These are phyloP conservation scores for Tetragonula carbonaria DNA, from an alignment of 2,888 invertebrate genomes.

Conservation along the genomic window DNA sequence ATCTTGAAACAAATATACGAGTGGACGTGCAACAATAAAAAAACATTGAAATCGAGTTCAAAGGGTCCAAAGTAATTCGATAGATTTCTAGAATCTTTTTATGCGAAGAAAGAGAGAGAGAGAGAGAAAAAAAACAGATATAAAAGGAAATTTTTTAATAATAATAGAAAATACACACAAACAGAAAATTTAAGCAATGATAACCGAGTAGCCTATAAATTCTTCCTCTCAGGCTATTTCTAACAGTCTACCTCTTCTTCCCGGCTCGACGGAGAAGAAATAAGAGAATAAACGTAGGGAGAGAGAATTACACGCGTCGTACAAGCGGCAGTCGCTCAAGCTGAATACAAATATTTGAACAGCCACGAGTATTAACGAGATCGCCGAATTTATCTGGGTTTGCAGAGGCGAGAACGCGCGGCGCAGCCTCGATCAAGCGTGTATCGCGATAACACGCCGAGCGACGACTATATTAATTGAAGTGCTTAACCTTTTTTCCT, in stretches of 20 bases:
- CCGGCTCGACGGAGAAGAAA: background rate
- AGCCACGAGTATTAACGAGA: slow-evolving; percentile 45
- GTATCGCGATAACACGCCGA: slow-evolving; percentile 13
- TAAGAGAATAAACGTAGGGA: too few species aligned
- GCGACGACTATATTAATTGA: slow-evolving; percentile 42
- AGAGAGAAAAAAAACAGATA: too few species aligned
- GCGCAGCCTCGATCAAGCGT: slow-evolving; percentile 14
- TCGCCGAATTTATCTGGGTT: slow-evolving; percentile 42
- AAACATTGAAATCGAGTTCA: too few species aligned
- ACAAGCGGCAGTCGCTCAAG: slow-evolving; percentile 16
- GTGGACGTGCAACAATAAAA: too few species aligned
- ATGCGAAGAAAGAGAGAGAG: too few species aligned
- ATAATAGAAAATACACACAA: too few species aligned
- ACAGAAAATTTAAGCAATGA: too few species aligned
- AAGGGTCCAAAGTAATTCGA: too few species aligned
- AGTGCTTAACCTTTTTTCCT: slow-evolving; percentile 56
- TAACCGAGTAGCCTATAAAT: background rate
- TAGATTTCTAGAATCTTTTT: too few species aligned
- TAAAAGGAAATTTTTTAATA: too few species aligned
- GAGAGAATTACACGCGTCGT: background rate
- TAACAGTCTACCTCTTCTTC: background rate
- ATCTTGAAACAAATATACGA: too few species aligned
- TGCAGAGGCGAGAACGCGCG: background rate
- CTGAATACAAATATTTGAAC: slow-evolving; percentile 37
- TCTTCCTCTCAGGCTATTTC: background rate